Evolutionary conservation across 2,888 invertebrate species (phyloP).

Genomic region (Lysandra bellargus): DNA sequence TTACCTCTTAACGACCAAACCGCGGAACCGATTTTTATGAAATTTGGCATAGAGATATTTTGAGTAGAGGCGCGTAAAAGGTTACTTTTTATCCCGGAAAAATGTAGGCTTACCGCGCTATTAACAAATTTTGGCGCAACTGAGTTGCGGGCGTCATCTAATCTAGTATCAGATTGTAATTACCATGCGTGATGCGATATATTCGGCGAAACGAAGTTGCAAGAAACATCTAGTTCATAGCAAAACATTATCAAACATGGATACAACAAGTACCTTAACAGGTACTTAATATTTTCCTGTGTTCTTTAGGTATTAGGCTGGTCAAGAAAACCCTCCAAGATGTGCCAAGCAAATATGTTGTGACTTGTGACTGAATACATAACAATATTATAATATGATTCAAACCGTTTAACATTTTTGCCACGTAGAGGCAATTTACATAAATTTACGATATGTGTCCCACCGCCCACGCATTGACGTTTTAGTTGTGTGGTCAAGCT

Average conservation of each 20-base stretch:
- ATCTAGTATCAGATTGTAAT: too few species aligned
- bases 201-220: too few species aligned
- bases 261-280: background rate
- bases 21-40: too few species aligned
- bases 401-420: background rate
- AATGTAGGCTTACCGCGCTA: too few species aligned
- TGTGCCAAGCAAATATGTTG: background rate
- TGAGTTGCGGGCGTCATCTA: too few species aligned
- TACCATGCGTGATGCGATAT: too few species aligned
- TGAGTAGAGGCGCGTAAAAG: too few species aligned
- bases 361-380: background rate
- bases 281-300: background rate
- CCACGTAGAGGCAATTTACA: constrained; percentile 8
- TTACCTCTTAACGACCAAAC: too few species aligned
- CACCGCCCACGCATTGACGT: background rate
- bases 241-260: background rate
- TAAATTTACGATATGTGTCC: background rate
- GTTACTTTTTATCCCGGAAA: too few species aligned
- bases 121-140: too few species aligned
- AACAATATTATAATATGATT: background rate
- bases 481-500: background rate
- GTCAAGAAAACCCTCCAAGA: background rate
- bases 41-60: too few species aligned
- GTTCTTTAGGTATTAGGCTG: background rate
- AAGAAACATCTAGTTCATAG: background rate